Percentiles rank a stretch among this genome's conserved stretches.
phyloP scores from a whole-genome alignment of 2,888 invertebrate genomes.

The Diloba caeruleocephala region DNA sequence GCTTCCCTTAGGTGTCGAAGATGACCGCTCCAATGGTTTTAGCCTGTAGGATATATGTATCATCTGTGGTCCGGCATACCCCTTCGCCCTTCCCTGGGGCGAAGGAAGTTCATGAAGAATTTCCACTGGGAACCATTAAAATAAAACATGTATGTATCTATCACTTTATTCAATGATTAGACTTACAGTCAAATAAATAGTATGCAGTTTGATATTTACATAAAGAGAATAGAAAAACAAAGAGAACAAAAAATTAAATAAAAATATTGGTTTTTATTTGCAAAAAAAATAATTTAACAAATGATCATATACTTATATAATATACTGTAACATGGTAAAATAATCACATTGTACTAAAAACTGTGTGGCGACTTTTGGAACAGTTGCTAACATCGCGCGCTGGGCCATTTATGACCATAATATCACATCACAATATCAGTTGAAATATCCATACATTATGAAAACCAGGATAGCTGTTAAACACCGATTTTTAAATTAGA shows the following conservation, averaged over 20 bases:
- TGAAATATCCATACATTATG: conserved; percentile 41
- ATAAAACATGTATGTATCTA: conserved; percentile 44
- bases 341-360: conserved; percentile 61
- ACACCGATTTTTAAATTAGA: conserved; percentile 7
- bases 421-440: conserved; percentile 47
- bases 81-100: too few species aligned
- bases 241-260: conserved; percentile 59
- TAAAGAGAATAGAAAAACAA: conserved; percentile 45
- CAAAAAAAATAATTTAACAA: conserved; percentile 74
- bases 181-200: conserved; percentile 49
- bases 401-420: conserved; percentile 21
- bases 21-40: too few species aligned
- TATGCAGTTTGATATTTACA: conserved; percentile 50
- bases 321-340: conserved; percentile 63
- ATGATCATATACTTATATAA: conserved; percentile 61
- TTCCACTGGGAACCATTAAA: too few species aligned
- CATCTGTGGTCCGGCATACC: too few species aligned
- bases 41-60: too few species aligned
- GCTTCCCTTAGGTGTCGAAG: too few species aligned
- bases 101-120: too few species aligned
- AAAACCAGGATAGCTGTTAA: conserved; percentile 22
- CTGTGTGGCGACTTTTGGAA: conserved; percentile 62
- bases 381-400: conserved; percentile 55
- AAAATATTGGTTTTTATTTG: conserved; percentile 68
- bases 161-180: conserved; percentile 54